Evolutionary conservation across 2,888 invertebrate species (phyloP), one percentile per base, ranked within the genome.

Genomic region (Drosophila gaucha): DNA sequence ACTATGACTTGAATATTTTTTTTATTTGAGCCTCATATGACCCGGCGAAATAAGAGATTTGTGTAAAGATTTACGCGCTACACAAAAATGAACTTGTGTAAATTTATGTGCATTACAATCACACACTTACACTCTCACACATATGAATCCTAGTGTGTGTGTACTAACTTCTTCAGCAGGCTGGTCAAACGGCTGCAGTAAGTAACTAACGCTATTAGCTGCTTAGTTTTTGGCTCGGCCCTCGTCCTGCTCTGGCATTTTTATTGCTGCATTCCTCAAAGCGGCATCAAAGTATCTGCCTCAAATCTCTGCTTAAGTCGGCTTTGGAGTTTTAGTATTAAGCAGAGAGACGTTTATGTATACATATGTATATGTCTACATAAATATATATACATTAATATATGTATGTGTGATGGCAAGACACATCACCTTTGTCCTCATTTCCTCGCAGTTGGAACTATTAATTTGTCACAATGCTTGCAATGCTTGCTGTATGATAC

Each of bases 191-290:
- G 26, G 33, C 51, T 38, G 16, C 22, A 28, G 73, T 75, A 82
- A 82, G 74, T 82, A 83, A 83, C 71, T 78, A 83, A 83, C 74
- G 65, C 74, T 78, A 80, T 80, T 80, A 80, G 78, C 66, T 58
- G 64, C 74, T 80, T 78, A 76, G 71, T 71, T 80, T 63, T 50
- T 41, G 66, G 35, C 31, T 36, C 26, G 22, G 8, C 41, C 38
- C 41, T n/a, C n/a, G 16, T 14, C 8, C 51, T 30, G 22, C 24
- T 26, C 49, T 41, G 69, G 82, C 64, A 78, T 67, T 82, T 83
- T 78, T 84, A 82, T 82, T 83, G 80, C 80, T 60, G 74, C 77
- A 82, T 77, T 83, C 77, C 76, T 63, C 52, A 60, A 68, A 63
- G 66, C 54, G 80, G 74, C 76, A 76, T 78, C 76, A 70, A 69